Evolutionary conservation across 2,113 vertebrate genomes (phyloP).

Genomic region (Aleadryas rufinucha): DNA sequence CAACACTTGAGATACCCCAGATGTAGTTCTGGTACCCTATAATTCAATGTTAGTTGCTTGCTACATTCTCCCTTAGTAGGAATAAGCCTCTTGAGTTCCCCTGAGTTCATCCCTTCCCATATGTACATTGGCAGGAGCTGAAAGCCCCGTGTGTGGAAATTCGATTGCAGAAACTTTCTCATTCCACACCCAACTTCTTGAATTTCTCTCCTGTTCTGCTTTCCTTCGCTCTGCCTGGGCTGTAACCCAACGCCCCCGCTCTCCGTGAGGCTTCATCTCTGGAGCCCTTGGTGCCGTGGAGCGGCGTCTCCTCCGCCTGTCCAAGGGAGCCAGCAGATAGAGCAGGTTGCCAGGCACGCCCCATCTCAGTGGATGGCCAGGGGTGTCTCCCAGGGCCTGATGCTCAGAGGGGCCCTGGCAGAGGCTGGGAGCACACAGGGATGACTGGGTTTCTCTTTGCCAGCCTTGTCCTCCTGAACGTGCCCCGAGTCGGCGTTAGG

Average conservation of each 20-base stretch:
- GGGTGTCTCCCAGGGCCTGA: background rate
- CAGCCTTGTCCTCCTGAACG: background rate
- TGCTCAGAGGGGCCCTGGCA: background rate
- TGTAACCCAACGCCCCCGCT: background rate
- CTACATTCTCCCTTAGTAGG: background rate
- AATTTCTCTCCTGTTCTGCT: slow-evolving; percentile 37
- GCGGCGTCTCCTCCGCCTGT: background rate
- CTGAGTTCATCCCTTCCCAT: background rate
- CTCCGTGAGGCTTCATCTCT: background rate
- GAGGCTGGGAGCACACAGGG: background rate
- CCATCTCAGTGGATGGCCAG: accelerated
- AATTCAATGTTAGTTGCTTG: background rate
- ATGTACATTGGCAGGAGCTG: slow-evolving; percentile 44
- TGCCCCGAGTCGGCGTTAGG: background rate
- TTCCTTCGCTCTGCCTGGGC: background rate
- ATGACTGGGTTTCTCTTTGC: background rate
- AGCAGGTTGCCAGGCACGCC: background rate
- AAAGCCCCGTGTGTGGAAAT: background rate
- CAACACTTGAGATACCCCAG: background rate
- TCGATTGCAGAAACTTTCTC: slow-evolving; percentile 15
- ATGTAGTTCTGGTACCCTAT: background rate
- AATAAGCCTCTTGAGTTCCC: background rate
- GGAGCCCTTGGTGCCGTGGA: background rate
- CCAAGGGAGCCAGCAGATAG: background rate
- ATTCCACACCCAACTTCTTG: slow-evolving; percentile 20